Base-by-base conservation (phyloP, 2,888 invertebrate species). In the Xestia ashworthii region DNA sequence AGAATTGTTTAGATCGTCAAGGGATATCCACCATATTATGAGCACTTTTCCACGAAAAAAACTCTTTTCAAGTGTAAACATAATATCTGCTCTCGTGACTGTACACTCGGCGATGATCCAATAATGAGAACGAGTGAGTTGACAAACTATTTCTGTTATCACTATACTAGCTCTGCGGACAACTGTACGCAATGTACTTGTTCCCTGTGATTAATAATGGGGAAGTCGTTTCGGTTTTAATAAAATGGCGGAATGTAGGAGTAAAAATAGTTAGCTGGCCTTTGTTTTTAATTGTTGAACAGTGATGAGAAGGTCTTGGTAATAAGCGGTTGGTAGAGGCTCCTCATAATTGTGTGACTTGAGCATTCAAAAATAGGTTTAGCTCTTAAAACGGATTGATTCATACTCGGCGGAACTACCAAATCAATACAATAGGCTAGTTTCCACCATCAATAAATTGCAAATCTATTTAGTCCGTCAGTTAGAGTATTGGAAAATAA, bases 121-220 rank as follows among this genome's bases (percentile, higher is more conserved):
- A 89, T 12, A 25, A 60, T 41, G 38, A 65, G 74, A 72, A 53
- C 38, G 62, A 72, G 72, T 58, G 68, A 71, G 48, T 70, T 74
- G 76, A 76, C 50, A 41, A 67, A 75, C 80, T 86, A 87, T 86
- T 86, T 85, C 50, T 79, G 77, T 83, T 78, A 86, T 88, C 78
- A 76, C 65, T 73, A n/a, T 32, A 73, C 82, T 44, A 65, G 71
- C 38, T 48, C 12, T 44, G 9, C 19, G 53, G 53, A 64, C 48
- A 62, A 46, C n/a, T 69, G 68, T 60, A 78, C 44, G 58, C 8
- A 55, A 55, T 12, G 58, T 53, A 58, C 44, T 69, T 68, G 50
- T 70, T 67, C 16, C 22, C 46, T 48, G 12, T 46, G 38, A 82
- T 53, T 72, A 46, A 76, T 76, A 60, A 70, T 38, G 9, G 12